These are phyloP conservation scores for Stenichneumon culpator DNA, from an alignment of 2,888 invertebrate species.

Conservation along the genomic window DNA sequence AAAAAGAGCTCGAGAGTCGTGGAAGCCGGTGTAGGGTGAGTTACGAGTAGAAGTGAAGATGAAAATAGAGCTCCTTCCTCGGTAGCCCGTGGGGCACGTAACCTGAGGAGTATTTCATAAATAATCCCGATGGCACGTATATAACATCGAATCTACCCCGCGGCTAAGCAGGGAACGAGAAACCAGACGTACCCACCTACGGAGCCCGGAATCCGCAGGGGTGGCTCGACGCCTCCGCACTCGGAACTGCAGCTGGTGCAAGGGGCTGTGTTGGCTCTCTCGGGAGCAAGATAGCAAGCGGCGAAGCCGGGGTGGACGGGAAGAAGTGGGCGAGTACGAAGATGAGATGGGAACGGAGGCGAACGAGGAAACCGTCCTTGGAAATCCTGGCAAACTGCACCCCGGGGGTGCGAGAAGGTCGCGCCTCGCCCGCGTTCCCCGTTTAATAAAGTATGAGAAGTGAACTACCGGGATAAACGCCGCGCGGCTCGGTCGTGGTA, in stretches of 20 bases:
- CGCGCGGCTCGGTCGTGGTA: background rate
- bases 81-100: background rate
- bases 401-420: conserved; percentile 33
- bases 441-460: conserved; percentile 71
- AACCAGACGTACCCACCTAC: conserved; percentile 34
- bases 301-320: conserved; percentile 1
- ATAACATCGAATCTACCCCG: conserved; percentile 23
- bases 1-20: conserved; percentile 20
- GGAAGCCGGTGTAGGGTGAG: conserved; percentile 1
- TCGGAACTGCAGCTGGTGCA: conserved; percentile 38
- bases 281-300: conserved; percentile 30
- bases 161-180: conserved; percentile 25
- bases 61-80: conserved; percentile 30
- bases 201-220: background rate
- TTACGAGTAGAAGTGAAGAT: conserved; percentile 31
- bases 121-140: conserved; percentile 59
- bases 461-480: conserved; percentile 57
- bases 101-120: conserved; percentile 60
- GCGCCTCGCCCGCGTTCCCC: conserved; percentile 33
- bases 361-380: conserved; percentile 4
- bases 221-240: conserved; percentile 25
- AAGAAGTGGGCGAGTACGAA: conserved; percentile 8
- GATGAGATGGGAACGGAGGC: conserved; percentile 13
- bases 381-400: conserved; percentile 60
- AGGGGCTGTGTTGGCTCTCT: conserved; percentile 15